Base-by-base conservation (phyloP, 1,140 invertebrate species). In the Ceratina japonica region DNA sequence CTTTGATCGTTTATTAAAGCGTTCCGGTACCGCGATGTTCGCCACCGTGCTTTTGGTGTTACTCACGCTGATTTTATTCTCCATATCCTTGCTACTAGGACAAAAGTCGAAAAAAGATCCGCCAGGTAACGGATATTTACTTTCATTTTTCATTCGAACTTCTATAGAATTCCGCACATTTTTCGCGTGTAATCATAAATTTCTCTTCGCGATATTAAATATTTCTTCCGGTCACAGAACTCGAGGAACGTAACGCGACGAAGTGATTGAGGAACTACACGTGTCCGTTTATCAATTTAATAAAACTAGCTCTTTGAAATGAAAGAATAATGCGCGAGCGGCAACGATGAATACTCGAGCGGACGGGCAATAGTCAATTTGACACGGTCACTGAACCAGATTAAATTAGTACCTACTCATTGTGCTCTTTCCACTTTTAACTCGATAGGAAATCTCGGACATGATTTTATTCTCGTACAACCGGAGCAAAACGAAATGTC, bases 121-220 rank as follows among this genome's bases (percentile, higher is more conserved):
- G 8, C 82, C 82, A 83, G 82, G 80, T 84, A 82, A 82, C 12
- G 3, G 20, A 16, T 0, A 52, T 1, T 37, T 61, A 70, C 51
- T 72, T 24, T 20, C 0, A 16, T 44, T 62, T 13, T 59, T 5
- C 20, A 31, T 31, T 54, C 15, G 7, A 52, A 5, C 18, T 68
- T 2, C 7, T n/a, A 18, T 2, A 68, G 22, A 52, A 68, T 31
- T 68, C 22, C 18, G 16, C 5, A 7, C 2, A 22, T 31, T 31
- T n/a, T n/a, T n/a, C n/a, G n/a, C n/a, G n/a, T n/a, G n/a, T n/a
- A n/a, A n/a, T n/a, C n/a, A n/a, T n/a, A n/a, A n/a, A n/a, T n/a
- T n/a, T n/a, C n/a, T n/a, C n/a, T n/a, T n/a, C n/a, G n/a, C n/a
- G n/a, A n/a, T n/a, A n/a, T n/a, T 37, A 37, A 37, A 37, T 7